phyloP scores from a whole-genome alignment of 2,888 invertebrate genomes.

The Trachelus stipa region DNA sequence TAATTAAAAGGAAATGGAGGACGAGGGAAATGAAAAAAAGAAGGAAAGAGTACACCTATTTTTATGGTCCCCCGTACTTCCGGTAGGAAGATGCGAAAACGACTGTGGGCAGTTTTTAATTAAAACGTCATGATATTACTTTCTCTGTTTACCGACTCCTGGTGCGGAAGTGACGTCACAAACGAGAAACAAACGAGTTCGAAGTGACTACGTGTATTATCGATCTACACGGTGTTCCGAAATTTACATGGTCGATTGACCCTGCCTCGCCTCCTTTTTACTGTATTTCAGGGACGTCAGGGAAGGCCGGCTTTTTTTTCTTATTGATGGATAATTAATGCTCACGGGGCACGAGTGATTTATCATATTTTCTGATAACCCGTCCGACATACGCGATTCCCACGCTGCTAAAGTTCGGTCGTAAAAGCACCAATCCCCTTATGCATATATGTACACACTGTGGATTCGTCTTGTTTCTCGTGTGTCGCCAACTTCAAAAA shows the following conservation, averaged over 20 bases:
- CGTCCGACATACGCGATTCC: neutral
- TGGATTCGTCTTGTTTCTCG: neutral
- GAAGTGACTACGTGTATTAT: conserved; percentile 17
- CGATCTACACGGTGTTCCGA: conserved; percentile 1
- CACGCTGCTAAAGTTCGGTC: neutral
- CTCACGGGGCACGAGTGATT: neutral
- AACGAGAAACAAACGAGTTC: conserved; percentile 18
- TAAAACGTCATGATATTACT: conserved; percentile 21
- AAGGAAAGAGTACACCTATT: neutral
- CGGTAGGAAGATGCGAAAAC: neutral
- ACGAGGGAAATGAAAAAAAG: neutral
- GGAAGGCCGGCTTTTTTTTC: neutral
- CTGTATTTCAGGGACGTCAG: neutral
- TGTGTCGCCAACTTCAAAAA: neutral
- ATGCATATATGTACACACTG: neutral
- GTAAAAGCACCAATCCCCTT: neutral
- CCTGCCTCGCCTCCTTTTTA: neutral
- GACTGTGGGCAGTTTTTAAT: conserved; percentile 20
- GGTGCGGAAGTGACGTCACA: conserved; percentile 18
- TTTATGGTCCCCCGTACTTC: neutral
- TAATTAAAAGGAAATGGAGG: neutral
- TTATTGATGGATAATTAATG: neutral
- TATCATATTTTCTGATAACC: neutral
- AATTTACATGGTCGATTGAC: neutral
- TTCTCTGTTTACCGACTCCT: conserved; percentile 9